Evolutionary conservation across 2,797 vertebrate genomes (phyloP).

Genomic region (Chiloscyllium punctatum): DNA sequence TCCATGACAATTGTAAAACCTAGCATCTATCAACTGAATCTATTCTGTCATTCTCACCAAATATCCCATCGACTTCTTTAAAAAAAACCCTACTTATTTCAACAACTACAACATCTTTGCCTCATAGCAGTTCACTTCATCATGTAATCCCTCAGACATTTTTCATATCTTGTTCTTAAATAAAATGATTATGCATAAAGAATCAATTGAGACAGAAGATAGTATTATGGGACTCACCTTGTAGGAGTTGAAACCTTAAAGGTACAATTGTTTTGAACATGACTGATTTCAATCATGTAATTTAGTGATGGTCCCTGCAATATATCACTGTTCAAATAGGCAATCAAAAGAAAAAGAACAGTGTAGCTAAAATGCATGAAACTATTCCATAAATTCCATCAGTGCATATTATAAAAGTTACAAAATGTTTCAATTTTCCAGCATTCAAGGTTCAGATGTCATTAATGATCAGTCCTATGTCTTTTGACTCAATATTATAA

Average conservation of each 20-base stretch:
- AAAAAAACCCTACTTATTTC: not conserved
- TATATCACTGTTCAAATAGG: not conserved
- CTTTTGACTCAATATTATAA: not conserved
- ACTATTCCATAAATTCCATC: not conserved
- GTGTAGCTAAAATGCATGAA: not conserved
- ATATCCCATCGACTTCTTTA: not conserved
- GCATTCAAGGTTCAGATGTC: not conserved
- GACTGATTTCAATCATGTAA: too few species aligned
- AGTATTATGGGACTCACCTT: not conserved
- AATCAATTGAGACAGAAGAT: not conserved
- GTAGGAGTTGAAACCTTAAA: not conserved
- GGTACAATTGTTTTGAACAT: not conserved
- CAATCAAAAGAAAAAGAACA: not conserved
- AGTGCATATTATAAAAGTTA: not conserved
- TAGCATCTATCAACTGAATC: not conserved
- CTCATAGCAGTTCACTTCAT: not conserved
- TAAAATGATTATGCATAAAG: not conserved
- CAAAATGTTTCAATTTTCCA: not conserved
- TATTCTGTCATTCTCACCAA: not conserved
- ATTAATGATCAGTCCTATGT: not conserved
- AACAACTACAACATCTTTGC: not conserved
- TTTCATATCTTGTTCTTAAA: not conserved
- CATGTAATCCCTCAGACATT: not conserved
- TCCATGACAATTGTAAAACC: not conserved
- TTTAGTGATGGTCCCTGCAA: not conserved